phyloP scores from a whole-genome alignment of 2,888 invertebrate species.

The Nudaria mundana region DNA sequence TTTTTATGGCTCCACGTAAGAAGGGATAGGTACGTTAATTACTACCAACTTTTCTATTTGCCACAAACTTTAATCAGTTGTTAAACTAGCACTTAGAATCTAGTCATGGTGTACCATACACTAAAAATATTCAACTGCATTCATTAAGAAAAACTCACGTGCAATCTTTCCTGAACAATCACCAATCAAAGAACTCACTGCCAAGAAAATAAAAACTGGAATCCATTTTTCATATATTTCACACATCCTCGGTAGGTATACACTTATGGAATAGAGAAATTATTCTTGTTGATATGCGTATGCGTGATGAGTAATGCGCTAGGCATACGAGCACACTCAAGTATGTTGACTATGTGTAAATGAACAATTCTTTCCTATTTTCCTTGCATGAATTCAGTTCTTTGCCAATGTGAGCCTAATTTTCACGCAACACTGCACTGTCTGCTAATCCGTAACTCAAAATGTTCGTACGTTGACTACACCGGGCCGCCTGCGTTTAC shows the following conservation, averaged over 20 bases:
- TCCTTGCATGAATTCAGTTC: conserved; percentile 71
- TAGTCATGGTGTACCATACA: too few species aligned
- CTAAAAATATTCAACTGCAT: too few species aligned
- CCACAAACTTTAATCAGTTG: too few species aligned
- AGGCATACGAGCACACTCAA: conserved; percentile 46
- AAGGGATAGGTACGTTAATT: too few species aligned
- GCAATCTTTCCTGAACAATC: conserved; percentile 57
- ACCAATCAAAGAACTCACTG: conserved; percentile 44
- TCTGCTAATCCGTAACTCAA: conserved; percentile 65
- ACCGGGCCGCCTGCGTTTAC: conserved; percentile 33
- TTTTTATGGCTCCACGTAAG: too few species aligned
- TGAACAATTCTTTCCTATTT: conserved; percentile 70
- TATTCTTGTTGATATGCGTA: conserved; percentile 16
- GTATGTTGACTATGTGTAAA: too few species aligned
- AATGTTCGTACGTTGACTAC: conserved; percentile 43
- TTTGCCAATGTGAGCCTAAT: conserved; percentile 66
- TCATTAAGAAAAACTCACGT: conserved; percentile 57
- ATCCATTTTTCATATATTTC: conserved; percentile 44
- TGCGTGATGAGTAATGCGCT: conserved; percentile 25
- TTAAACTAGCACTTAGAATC: too few species aligned
- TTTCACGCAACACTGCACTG: conserved; percentile 70
- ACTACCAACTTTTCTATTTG: too few species aligned
- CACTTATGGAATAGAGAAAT: conserved; percentile 34
- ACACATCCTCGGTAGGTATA: conserved; percentile 55
- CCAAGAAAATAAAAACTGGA: conserved; percentile 50